Evolutionary conservation across 2,113 vertebrate genomes (phyloP).

Genomic region (Mola mola): DNA sequence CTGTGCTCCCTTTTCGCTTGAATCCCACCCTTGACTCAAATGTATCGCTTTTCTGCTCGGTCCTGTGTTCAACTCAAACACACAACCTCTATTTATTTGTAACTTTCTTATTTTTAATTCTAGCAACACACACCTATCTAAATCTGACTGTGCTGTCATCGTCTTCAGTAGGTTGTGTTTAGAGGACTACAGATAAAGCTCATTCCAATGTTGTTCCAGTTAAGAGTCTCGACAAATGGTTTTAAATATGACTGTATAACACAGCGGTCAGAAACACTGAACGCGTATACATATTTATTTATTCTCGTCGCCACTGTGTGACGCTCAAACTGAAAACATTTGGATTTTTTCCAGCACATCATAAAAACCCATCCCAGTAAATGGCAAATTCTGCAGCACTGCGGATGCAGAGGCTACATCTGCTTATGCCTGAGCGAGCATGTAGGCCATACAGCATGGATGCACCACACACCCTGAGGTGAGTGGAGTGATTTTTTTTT

Average conservation of each 20-base stretch:
- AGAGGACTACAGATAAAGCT: conserved; percentile 1
- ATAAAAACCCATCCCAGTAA: conserved; percentile 66
- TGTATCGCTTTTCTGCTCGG: background rate
- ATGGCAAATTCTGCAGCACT: conserved; percentile 63
- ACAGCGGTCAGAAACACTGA: background rate
- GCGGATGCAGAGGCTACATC: conserved; percentile 64
- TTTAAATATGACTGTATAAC: conserved; percentile 11
- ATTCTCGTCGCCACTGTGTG: conserved; percentile 10
- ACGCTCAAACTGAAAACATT: conserved; percentile 25
- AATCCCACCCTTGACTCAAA: conserved; percentile 1
- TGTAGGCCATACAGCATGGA: conserved; percentile 81
- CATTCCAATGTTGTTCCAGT: background rate
- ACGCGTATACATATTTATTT: conserved; percentile 15
- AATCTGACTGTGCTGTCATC: no score
- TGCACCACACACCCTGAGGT: conserved; percentile 76
- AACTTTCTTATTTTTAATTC: conserved; percentile 1
- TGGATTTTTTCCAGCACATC: conserved; percentile 50
- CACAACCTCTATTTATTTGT: background rate
- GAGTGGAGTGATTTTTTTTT: conserved; percentile 54
- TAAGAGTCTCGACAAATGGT: background rate
- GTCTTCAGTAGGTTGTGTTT: no score
- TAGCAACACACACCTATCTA: background rate
- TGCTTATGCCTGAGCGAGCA: conserved; percentile 79
- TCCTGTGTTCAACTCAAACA: conserved; percentile 9
- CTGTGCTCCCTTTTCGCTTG: conserved; percentile 2